phyloP scores from a whole-genome alignment of 2,113 vertebrate species.

The Megaptera novaeangliae region DNA sequence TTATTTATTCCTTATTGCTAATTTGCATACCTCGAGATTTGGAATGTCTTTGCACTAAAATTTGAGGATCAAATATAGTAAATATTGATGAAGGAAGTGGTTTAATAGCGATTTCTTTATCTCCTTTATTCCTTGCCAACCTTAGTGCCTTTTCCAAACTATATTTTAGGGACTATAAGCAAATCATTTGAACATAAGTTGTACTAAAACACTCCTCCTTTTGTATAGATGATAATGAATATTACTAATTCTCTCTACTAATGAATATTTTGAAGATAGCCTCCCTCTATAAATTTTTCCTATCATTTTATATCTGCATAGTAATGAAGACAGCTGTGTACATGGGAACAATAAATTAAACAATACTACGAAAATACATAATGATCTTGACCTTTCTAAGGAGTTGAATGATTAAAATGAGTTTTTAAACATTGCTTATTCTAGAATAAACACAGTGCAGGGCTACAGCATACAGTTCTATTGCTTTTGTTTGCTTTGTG shows the following conservation, averaged over 20 bases:
- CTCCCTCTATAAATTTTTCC: background rate
- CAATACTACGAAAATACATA: constrained; percentile 12
- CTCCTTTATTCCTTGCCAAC: background rate
- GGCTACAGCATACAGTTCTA: background rate
- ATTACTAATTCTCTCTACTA: background rate
- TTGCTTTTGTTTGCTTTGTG: background rate
- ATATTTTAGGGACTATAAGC: background rate
- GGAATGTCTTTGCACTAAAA: constrained; percentile 27
- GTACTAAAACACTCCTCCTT: background rate
- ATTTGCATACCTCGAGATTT: background rate
- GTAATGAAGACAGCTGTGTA: constrained; percentile 26
- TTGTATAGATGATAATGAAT: constrained; percentile 21
- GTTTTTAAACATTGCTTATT: constrained; percentile 36
- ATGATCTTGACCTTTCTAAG: constrained; percentile 42
- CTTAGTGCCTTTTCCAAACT: background rate
- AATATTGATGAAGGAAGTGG: background rate
- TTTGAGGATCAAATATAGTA: background rate
- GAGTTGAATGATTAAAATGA: constrained; percentile 12
- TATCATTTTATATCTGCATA: constrained; percentile 43
- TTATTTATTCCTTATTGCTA: constrained; percentile 34
- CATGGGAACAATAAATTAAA: constrained; percentile 41
- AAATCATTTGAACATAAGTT: background rate
- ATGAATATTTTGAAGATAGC: constrained; percentile 21
- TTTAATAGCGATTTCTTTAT: background rate
- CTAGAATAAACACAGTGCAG: background rate